Base-by-base conservation (phyloP, 2,888 invertebrate genomes). In the Acleris sparsana region DNA sequence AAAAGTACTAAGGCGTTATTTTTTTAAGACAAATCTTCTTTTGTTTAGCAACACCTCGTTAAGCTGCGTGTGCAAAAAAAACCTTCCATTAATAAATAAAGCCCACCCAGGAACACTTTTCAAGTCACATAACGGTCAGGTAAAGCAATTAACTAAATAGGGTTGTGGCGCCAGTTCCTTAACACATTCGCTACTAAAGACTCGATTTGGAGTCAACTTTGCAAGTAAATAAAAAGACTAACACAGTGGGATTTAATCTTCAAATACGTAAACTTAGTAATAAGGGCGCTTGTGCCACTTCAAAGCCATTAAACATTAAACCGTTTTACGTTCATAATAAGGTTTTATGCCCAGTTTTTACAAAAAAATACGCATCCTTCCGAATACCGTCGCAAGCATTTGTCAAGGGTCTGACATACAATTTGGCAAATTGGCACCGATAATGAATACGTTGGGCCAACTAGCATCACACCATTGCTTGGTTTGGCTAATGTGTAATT, bases 331-430 rank as follows among this genome's bases (percentile, higher is more conserved):
- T 13, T 11, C 0, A 39, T 4, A 39, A 39, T 39, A 39, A 39
- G 39, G 39, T 39, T 13, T 13, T 33, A 33, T 11, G 6, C 0
- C 5, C 13, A 13, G 39, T 39, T 33, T 11, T 33, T n/a, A n/a
- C n/a, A n/a, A 0, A 33, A 11, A 33, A 33, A 33, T 3, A 11
- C 11, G 33, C 11, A 11, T 33, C 1, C 33, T 11, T 33, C 11
- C 11, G 81, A 79, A 76, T 67, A 69, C 69, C 73, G 70, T 70
- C 70, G 60, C 67, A 69, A 72, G 73, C 77, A 80, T 85, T 74
- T 78, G 74, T 85, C 85, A 85, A 82, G 81, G 70, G 58, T 76
- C 80, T 80, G 82, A 81, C 80, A 75, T 67, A 69, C 63, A 77
- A 79, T 84, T 83, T 81, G 80, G 77, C 80, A 74, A 80, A 80